Percentiles rank a stretch among this genome's conserved stretches.
These are phyloP conservation scores for Rhinichthys klamathensis DNA, from an alignment of 2,113 vertebrate species.

Conservation along the genomic window DNA sequence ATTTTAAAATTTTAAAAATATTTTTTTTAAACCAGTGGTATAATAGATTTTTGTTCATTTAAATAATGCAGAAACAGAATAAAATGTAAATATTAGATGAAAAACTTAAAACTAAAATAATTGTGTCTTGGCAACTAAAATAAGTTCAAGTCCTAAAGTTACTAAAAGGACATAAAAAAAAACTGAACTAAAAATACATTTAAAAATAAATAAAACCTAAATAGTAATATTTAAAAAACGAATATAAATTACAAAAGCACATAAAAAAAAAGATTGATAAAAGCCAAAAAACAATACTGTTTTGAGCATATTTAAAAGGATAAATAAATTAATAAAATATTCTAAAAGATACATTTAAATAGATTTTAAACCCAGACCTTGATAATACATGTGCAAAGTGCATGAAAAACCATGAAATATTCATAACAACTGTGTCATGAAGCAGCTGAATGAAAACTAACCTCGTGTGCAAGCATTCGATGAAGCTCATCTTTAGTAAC, in stretches of 20 bases:
- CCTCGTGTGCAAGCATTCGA: constrained; percentile 85
- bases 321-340: neutral
- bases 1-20: neutral
- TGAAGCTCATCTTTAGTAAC: constrained; percentile 80
- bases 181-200: neutral
- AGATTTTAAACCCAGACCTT: neutral
- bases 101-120: neutral
- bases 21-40: neutral
- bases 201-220: neutral
- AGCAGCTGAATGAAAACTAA: constrained; percentile 53
- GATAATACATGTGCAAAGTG: neutral
- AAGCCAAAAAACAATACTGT: neutral
- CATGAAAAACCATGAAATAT: neutral
- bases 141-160: neutral
- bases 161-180: neutral
- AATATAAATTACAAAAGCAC: neutral
- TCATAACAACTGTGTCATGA: neutral
- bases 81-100: neutral
- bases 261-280: neutral
- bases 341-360: too few species aligned
- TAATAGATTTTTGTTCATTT: too few species aligned
- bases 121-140: neutral
- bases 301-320: neutral
- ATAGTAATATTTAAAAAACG: neutral
- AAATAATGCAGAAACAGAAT: neutral